A percentile compares a stretch with the other conserved stretches of the same genome.
Conservation (phyloP, 2,113 vertebrate genomes). For the Thinocorus orbignyianus region DNA sequence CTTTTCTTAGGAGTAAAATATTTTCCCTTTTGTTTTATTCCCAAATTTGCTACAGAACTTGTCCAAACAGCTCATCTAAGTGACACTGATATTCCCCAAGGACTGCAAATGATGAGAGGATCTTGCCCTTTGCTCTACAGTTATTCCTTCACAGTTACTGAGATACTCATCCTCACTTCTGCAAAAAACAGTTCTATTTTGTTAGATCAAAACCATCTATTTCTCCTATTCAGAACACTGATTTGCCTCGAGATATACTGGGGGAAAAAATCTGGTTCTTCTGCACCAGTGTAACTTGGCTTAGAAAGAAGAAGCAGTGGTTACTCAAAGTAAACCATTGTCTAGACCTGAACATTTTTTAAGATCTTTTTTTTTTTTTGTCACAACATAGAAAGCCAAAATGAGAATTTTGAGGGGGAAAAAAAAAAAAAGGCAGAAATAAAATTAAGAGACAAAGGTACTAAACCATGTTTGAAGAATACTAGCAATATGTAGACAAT, state of each 20-base stretch:
- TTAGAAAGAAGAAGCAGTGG: background rate
- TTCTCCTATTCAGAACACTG: slow-evolving; percentile 15
- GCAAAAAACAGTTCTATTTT: slow-evolving; percentile 22
- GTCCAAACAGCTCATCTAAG: slow-evolving; percentile 37
- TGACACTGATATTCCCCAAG: slow-evolving; percentile 30
- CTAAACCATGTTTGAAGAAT: background rate
- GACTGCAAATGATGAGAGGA: slow-evolving; percentile 18
- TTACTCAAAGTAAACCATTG: background rate
- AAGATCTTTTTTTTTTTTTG: background rate
- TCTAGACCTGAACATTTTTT: background rate
- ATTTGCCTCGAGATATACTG: slow-evolving; percentile 13
- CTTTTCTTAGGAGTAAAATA: slow-evolving; percentile 21
- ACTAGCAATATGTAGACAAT: background rate
- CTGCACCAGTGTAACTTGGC: background rate
- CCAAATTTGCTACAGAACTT: slow-evolving; percentile 7
- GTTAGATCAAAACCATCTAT: slow-evolving; percentile 4
- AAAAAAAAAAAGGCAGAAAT: background rate
- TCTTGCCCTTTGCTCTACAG: slow-evolving; percentile 35
- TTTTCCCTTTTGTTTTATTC: slow-evolving; percentile 22
- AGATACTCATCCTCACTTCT: background rate
- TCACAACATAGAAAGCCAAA: background rate
- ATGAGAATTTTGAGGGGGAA: background rate
- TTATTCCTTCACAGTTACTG: slow-evolving; percentile 39
- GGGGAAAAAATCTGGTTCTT: background rate
- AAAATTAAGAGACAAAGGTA: background rate